These are phyloP conservation scores for Carabus problematicus DNA, from an alignment of 2,888 invertebrate genomes.

Conservation along the genomic window DNA sequence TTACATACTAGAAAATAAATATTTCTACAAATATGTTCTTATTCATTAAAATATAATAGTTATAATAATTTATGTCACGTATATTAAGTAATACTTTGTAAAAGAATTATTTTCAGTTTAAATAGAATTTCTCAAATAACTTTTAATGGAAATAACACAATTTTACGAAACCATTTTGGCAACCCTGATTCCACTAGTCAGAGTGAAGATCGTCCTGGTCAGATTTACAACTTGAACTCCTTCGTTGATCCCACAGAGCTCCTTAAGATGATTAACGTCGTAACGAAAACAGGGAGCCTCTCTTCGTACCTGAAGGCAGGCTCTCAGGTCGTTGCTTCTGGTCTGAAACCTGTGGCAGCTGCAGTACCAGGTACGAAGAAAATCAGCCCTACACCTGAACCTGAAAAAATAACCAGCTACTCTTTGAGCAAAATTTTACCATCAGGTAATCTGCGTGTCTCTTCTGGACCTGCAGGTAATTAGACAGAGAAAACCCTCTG, in stretches of 20 bases:
- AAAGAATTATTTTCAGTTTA: too few species aligned
- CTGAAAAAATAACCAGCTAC: constrained; percentile 64
- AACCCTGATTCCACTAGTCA: constrained; percentile 19
- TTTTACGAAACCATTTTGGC: constrained; percentile 6
- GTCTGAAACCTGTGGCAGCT: constrained; percentile 66
- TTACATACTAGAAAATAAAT: too few species aligned
- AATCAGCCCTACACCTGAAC: constrained; percentile 54
- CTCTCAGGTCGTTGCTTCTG: constrained; percentile 72
- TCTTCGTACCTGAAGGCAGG: constrained; percentile 73
- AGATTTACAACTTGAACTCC: constrained; percentile 23
- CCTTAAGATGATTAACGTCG: constrained; percentile 35
- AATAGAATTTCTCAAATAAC: too few species aligned
- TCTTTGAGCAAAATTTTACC: constrained; percentile 67
- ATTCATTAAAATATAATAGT: too few species aligned
- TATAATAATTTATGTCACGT: too few species aligned
- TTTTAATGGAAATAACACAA: not conserved
- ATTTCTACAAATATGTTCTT: too few species aligned
- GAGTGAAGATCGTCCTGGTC: constrained; percentile 24
- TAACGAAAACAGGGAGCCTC: constrained; percentile 67
- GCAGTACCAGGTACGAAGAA: constrained; percentile 60
- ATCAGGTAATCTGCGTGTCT: constrained; percentile 66
- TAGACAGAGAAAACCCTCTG: constrained; percentile 4
- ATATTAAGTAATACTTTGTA: too few species aligned
- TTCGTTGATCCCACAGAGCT: constrained; percentile 3
- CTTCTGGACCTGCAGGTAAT: constrained; percentile 67